Conservation (phyloP, 1,140 invertebrate species). For the Dreissena rostriformis region DNA sequence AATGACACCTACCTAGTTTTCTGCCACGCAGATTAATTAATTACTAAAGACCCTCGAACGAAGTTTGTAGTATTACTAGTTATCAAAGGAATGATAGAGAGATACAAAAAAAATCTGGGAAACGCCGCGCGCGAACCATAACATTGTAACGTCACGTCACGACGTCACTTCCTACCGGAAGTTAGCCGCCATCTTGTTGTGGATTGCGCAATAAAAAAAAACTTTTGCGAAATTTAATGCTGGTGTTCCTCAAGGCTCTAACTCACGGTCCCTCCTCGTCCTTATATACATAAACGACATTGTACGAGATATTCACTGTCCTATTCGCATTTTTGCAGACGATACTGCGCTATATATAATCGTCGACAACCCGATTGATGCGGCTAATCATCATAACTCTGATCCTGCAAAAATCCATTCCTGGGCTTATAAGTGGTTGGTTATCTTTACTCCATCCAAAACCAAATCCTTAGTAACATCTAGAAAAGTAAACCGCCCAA, state of each 20-base stretch:
- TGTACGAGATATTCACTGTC: slow-evolving; percentile 3
- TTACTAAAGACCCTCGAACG: too few relatives aligned
- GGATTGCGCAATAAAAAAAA: too few relatives aligned
- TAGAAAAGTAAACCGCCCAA: not conserved
- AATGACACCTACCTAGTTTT: too few relatives aligned
- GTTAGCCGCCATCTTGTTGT: too few relatives aligned
- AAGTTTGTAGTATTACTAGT: too few relatives aligned
- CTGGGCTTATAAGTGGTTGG: slow-evolving; percentile 30
- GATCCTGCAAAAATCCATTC: slow-evolving; percentile 10
- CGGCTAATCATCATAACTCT: not conserved
- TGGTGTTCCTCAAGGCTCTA: slow-evolving; percentile 39
- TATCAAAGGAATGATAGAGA: too few relatives aligned
- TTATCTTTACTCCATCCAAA: slow-evolving; percentile 45
- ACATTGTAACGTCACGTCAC: too few relatives aligned
- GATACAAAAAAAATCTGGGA: too few relatives aligned
- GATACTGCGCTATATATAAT: slow-evolving; percentile 27
- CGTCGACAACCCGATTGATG: not conserved
- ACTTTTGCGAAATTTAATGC: too few relatives aligned
- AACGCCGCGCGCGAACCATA: too few relatives aligned
- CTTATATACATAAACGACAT: slow-evolving; percentile 49
- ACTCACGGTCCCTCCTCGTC: slow-evolving; percentile 22
- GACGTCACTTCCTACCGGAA: too few relatives aligned
- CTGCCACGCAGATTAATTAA: too few relatives aligned
- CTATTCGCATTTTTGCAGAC: slow-evolving; percentile 37
- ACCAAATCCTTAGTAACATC: slow-evolving; percentile 22